Base-by-base conservation (phyloP, 2,797 vertebrate genomes). In the Cynopterus sphinx region DNA sequence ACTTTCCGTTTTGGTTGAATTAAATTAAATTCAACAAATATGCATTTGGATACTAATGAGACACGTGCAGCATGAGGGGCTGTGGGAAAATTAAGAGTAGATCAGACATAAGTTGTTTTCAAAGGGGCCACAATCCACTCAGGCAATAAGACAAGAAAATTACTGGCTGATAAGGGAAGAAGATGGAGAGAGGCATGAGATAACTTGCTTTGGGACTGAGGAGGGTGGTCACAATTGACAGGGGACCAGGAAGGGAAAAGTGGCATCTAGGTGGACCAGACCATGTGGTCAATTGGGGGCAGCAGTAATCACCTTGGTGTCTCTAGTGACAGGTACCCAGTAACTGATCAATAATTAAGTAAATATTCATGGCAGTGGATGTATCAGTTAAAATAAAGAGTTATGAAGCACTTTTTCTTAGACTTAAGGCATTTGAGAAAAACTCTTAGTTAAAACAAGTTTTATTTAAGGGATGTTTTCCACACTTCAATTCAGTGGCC, bases 401-500 rank as follows among this genome's bases (percentile, higher is more conserved):
- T 87, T 84, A 49, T 39, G 65, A 43, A 89, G 49, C 77, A 21
- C n/a, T 5, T 83, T 85, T 87, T 83, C n/a, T 81, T 87, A 13
- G 36, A 49, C 28, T 82, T 75, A 83, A 43, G 61, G 33, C 41
- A 49, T 73, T 89, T 53, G 39, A 17, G 49, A 31, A 82, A 71
- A 87, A 43, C 36, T 87, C 78, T 70, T 75, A 15, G 3, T 73
- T 85, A 41, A 83, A 61, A 51, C 28, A 81, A 41, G 24, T 68
- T 82, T 87, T 46, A 10, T 19, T 12, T 49, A 11, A 51, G 17
- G 79, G 6, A 67, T 77, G 49, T 57, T 33, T 65, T 49, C 46
- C 43, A 2, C 31, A 16, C 51, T 95, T 95, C 43, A 94, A 89
- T 70, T 92, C 36, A 46, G 22, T 68, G 77, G 49, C 46, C 75